phyloP scores from a whole-genome alignment of 2,113 vertebrate genomes.

The Oostethus manadensis region DNA sequence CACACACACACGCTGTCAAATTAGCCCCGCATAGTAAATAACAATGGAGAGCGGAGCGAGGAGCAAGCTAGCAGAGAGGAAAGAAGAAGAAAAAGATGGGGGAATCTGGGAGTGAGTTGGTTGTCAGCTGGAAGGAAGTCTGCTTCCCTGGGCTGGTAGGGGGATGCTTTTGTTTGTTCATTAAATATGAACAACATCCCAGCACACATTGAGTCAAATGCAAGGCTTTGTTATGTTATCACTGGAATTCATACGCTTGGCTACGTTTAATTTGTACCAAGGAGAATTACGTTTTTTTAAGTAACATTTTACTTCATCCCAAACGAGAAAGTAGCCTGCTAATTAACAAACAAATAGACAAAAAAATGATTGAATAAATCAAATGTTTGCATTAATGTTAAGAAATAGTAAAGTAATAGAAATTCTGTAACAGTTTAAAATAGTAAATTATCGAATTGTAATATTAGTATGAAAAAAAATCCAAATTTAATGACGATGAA shows the following conservation, averaged over 20 bases:
- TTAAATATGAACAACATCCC: constrained; percentile 51
- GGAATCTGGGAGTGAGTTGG: constrained; percentile 57
- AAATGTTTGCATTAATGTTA: no score
- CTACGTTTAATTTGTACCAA: not conserved
- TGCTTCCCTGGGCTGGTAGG: constrained; percentile 39
- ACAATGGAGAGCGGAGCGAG: constrained; percentile 15
- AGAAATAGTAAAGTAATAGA: no score
- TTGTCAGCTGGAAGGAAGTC: constrained; percentile 69
- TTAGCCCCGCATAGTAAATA: constrained; percentile 81
- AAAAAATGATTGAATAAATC: no score
- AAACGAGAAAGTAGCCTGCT: no score
- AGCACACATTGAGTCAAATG: constrained; percentile 39
- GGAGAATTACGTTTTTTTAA: no score
- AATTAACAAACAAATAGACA: no score
- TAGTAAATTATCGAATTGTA: not conserved
- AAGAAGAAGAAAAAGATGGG: constrained; percentile 37
- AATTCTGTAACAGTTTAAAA: no score
- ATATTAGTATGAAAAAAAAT: not conserved
- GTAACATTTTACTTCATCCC: no score
- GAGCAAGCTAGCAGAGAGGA: constrained; percentile 41
- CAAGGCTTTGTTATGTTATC: constrained; percentile 14
- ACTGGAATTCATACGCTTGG: not conserved
- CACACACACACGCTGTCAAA: constrained; percentile 75
- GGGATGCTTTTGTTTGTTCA: constrained; percentile 62
- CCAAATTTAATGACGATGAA: not conserved